These are phyloP conservation scores for Brachyistius frenatus DNA, from an alignment of 2,113 vertebrate genomes.

Conservation along the genomic window DNA sequence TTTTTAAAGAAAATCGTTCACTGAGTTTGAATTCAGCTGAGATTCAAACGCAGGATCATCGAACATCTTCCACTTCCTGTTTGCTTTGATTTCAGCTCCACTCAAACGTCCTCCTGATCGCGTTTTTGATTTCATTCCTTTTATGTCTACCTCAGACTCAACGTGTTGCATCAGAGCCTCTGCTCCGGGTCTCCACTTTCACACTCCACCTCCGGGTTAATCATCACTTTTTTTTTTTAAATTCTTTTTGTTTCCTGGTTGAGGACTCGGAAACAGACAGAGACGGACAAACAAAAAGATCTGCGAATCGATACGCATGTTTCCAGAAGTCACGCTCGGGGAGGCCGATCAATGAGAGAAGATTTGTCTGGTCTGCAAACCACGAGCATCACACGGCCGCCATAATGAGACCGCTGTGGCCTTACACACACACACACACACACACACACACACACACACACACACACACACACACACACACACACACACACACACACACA, in stretches of 20 bases:
- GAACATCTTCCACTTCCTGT: background rate
- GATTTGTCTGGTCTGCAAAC: background rate
- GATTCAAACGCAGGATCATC: background rate
- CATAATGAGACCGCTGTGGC: fast-evolving
- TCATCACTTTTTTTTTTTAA: slow-evolving; percentile 3
- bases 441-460: background rate
- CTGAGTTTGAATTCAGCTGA: background rate
- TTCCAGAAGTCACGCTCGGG: background rate
- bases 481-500: background rate
- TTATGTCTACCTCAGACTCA: background rate
- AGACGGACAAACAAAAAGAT: slow-evolving; percentile 1
- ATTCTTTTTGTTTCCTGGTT: background rate
- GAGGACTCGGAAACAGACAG: slow-evolving; percentile 14
- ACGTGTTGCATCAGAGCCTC: slow-evolving; percentile 21
- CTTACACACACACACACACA: background rate
- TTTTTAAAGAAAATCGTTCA: too few relatives aligned
- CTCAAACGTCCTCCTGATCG: background rate
- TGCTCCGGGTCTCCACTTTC: background rate
- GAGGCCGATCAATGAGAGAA: background rate
- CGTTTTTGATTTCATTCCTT: background rate
- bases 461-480: background rate
- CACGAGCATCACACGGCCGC: background rate
- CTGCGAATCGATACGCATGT: background rate
- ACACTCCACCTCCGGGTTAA: slow-evolving; percentile 30
- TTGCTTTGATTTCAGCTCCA: too few relatives aligned